Evolutionary conservation across 2,797 vertebrate species (phyloP), one percentile per base, ranked within the genome.

Genomic region (Babyrousa celebensis): DNA sequence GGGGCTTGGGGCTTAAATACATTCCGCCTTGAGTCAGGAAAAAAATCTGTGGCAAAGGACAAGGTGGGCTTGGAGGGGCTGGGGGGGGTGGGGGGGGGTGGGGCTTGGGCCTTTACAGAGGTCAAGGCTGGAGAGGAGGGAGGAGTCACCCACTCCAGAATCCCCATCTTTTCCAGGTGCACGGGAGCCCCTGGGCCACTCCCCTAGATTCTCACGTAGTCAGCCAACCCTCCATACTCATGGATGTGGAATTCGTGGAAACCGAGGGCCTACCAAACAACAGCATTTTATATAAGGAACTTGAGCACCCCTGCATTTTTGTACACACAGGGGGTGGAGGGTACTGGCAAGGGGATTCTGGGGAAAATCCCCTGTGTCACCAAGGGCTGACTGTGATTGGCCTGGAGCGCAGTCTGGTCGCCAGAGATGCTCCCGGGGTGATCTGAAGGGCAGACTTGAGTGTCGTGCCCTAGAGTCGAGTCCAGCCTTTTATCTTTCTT

Each of bases 271-370:
- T 18, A 4, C 6, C 15, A 5, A 15, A 56, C 54, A 21, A 21
- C 0, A 0, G 20, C n/a, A 58, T 9, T 15, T 23, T 56, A 23
- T 20, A 10, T 58, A 32, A 58, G 12, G n/a, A 18, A 36, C n/a
- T 58, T 32, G n/a, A 78, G n/a, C 54, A 36, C 58, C 54, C 20
- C 1, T 8, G 20, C 20, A 36, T 36, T 32, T 29, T 32, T 78
- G n/a, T 58, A 78, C 5, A 18, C 75, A 58, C 7, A 1, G 25
- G 62, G 62, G 12, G 29, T 3, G 6, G 18, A 12, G n/a, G n/a
- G 43, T 48, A 5, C 5, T 48, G 43, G 43, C 43, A 48, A 48
- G 2, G 1, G 4, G 12, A 54, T 58, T 52, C 75, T 32, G 75
- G n/a, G 21, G 58, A 58, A 20, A 78, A 32, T 7, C 18, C 18